Percentiles rank a stretch among this genome's conserved stretches.
phyloP scores from a whole-genome alignment of 1,140 invertebrate species.

The Odontomachus brunneus region DNA sequence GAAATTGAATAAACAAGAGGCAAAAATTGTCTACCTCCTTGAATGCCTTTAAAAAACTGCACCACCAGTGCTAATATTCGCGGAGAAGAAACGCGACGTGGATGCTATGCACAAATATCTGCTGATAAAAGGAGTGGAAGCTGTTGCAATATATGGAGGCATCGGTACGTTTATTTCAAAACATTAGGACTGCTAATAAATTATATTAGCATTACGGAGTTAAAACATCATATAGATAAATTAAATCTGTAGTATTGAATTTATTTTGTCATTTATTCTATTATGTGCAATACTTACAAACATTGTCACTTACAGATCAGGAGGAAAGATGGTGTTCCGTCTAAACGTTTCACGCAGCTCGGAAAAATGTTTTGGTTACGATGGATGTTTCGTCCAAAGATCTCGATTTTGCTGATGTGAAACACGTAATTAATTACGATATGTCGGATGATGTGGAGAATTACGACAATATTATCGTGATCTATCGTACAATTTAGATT shows the following conservation, averaged over 20 bases:
- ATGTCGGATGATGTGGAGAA: constrained; percentile 99
- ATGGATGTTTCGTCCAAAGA: constrained; percentile 99
- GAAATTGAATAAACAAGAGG: constrained; percentile 99
- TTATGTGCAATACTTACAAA: no score
- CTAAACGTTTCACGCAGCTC: constrained; percentile 95
- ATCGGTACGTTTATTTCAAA: constrained; percentile 89
- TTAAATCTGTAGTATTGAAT: constrained; percentile 17
- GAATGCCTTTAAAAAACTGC: constrained; percentile 98
- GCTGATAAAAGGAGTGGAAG: constrained; percentile 98
- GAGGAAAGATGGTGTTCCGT: constrained; percentile 97
- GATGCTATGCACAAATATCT: constrained; percentile 99
- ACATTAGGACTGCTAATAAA: constrained; percentile 16
- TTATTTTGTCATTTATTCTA: not conserved
- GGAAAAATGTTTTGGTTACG: constrained; percentile 97
- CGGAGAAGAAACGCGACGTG: constrained; percentile 99
- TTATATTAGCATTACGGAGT: constrained; percentile 28
- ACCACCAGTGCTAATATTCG: constrained; percentile 99
- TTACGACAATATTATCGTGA: constrained; percentile 90
- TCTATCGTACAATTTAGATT: not conserved
- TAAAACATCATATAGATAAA: constrained; percentile 25
- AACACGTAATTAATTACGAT: constrained; percentile 99
- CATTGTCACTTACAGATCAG: no score
- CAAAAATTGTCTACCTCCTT: constrained; percentile 97
- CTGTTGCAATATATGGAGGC: constrained; percentile 99
- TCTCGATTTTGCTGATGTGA: no score